Evolutionary conservation across 2,113 vertebrate genomes (phyloP), one percentile per base, ranked within the genome.

Genomic region (Phaethornis superciliosus): DNA sequence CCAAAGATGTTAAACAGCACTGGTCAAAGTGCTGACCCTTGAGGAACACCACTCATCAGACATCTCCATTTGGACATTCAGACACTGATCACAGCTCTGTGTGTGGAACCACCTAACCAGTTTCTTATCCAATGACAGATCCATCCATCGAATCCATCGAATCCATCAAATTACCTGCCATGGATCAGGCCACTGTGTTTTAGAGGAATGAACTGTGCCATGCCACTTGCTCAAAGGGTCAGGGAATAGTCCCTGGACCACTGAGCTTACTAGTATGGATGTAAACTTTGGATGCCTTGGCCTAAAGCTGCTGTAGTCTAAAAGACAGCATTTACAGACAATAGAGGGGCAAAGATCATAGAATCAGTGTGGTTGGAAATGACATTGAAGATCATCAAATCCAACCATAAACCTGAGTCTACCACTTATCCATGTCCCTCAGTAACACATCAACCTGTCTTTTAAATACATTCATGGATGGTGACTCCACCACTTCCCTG

Each of bases 381-480:
- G 9, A 30, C 24, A 4, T 52, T 62, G 55, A 55, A 37, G 15
- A 58, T 60, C 2, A 2, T 20, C 1, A 1, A 70, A 17, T 70
- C 5, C 26, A 79, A 7, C 20, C 3, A 3, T 52, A 47, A 79
- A 52, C 7, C 10, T 51, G 52, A 65, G 35, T 37, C 16, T 40
- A 35, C 27, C 8, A 37, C 15, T 58, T 54, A 62, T 21, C 10
- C 10, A 6, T 19, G n/a, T 24, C n/a, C 51, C 10, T 58, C 15
- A 64, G 35, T 22, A 10, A 28, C 51, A 60, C 0, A 1, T 21
- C 33, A 67, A 52, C 46, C 35, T 1, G 1, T 18, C 21, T 75
- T 88, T 46, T 51, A 69, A 85, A 79, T 19, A 56, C 0, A 0
- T 42, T 28, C 46, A 83, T 8, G 27, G 15, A 46, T 33, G 5